Evolutionary conservation across 2,797 vertebrate genomes (phyloP), one percentile per base, ranked within the genome.

Genomic region (Mastacembelus armatus): DNA sequence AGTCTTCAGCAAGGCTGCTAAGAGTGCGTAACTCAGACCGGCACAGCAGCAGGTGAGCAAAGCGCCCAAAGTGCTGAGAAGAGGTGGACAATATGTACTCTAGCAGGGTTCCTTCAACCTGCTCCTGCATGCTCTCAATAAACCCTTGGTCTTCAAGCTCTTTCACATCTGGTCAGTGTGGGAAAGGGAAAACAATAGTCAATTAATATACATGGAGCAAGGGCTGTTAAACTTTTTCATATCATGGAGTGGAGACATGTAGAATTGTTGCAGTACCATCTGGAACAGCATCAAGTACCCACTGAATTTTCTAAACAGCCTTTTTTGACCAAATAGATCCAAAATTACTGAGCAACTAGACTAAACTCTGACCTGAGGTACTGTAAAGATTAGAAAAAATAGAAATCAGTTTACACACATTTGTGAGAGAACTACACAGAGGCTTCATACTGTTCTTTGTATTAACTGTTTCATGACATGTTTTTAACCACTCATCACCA

Each of bases 1-100:
- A 97, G 44, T 98, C 96, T 87, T 98, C 97, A 0, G 95, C 94
- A 62, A 96, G 94, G 77, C 85, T 59, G 89, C 96, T 96, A 67
- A 98, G 92, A 0, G 93, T 87, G 55, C 94, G 94, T 21, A 98
- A 78, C 87, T 98, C 96, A 0, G 95, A 92, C 85, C 98, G 83
- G 80, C 94, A 92, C 81, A 95, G 85, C 72, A 97, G 91, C 86
- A 99, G 92, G 78, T 95, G 94, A 39, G 94, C 91, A 15, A 96
- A 96, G 80, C 95, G 95, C 87, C 96, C 94, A 1, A 87, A 87
- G 66, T 84, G 85, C 75, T 95, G 95, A 0, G 95, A 94, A 71
- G 95, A 96, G 61, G 93, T 92, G 88, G 93, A 92, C 48, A 91
- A 45, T 0, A 95, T 96, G 89, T 96, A 96, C 72, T 99, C 96